Evolutionary conservation across 1,140 invertebrate species (phyloP), one percentile per base, ranked within the genome.

Genomic region (Brachionus calyciflorus): DNA sequence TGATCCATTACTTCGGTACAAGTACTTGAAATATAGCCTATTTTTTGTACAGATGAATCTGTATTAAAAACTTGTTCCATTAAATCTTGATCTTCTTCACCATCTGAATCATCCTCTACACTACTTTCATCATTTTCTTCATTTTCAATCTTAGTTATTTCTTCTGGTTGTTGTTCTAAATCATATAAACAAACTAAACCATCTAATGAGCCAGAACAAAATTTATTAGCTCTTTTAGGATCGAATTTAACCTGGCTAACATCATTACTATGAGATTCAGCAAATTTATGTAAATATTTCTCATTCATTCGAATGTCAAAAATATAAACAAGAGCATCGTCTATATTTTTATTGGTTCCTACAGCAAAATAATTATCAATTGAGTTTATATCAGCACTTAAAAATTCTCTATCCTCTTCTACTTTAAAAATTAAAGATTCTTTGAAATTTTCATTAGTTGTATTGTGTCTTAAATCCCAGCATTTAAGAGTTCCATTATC

Each of bases 151-250:
- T 65, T 65, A 1, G 14, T 2, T 24, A 19, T 37, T 26, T 33
- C 21, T 55, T 73, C 69, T 26, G 46, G 21, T 19, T 49, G 14
- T 26, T 73, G 28, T 4, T 73, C 17, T 26, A 76, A 21, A 40
- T 76, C 73, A 7, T 76, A 76, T 6, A 76, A 44, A 26, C 73
- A 76, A 17, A 76, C 73, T 33, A 76, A 51, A 57, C 73, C 73
- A 30, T 76, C 73, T 26, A 55, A 28, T 14, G 73, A 76, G 0
- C 73, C 73, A 60, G 49, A 40, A 26, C 26, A 48, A 46, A 76
- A 57, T 44, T 60, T 57, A 0, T 19, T 28, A 9, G 19, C 24
- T 7, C 0, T 28, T 19, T 19, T 40, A 17, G 33, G 73, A 41
- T 55, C 4, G 41, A 76, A 76, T 46, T 76, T 55, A 46, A 76